Base-by-base conservation (phyloP, 2,888 invertebrate species). In the Drosophila mercatorum region DNA sequence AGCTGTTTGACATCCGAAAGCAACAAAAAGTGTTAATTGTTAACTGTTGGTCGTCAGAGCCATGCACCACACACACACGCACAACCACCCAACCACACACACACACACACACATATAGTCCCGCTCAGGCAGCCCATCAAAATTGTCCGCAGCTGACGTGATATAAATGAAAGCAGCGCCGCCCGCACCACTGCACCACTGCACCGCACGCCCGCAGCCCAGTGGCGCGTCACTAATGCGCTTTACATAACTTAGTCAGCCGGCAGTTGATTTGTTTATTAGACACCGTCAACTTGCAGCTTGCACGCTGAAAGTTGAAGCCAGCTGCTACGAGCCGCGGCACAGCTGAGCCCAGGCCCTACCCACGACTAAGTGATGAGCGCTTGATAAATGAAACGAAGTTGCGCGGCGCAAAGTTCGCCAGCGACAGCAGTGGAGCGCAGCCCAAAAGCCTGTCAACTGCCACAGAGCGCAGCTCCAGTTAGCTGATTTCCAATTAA, bases 241-340 rank as follows among this genome's bases (percentile, higher is more conserved):
- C 72, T 81, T 81, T 81, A 74, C 86, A 70, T 69, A 82, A 79
- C 75, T 78, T 78, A 71, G 79, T 55, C 69, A 51, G 51, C 49
- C 69, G 60, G 59, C 55, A 71, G 84, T 75, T 69, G 74, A 81
- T 78, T 84, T 73, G 82, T 73, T 75, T 72, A 80, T 76, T 65
- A 67, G 64, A 22, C 47, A 38, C 22, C 46, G 26, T 51, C 41
- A 60, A 58, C 53, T 40, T 14, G 63, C 63, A 56, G 44, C 60
- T 52, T 53, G 34, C 58, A 60, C 52, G 70, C 52, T 46, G 38
- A 55, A 53, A 78, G 65, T 66, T 61, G 60, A 38, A 58, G 56
- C 51, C 78, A 77, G 66, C 66, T 72, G 83, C 66, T 43, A 47
- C 67, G 46, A 22, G 34, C 10, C n/a, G 12, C 46, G 14, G 7